These are phyloP conservation scores for Epinotia demarniana DNA, from an alignment of 2,888 invertebrate species.

Conservation along the genomic window DNA sequence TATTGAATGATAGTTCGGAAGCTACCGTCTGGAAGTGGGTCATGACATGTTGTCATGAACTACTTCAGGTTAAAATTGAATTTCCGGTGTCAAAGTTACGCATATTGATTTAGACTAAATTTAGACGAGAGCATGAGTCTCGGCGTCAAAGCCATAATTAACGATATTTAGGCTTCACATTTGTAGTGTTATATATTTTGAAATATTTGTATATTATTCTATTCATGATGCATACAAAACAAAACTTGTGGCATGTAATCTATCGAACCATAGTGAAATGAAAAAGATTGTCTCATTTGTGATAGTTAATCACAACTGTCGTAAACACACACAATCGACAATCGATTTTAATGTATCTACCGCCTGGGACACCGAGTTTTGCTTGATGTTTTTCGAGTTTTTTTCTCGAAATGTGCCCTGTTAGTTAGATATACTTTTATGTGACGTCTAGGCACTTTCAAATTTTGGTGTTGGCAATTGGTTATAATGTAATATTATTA, in stretches of 20 bases:
- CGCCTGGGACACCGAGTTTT: too few relatives aligned
- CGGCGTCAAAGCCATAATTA: neutral
- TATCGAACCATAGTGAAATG: neutral
- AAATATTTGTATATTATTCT: neutral
- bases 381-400: too few relatives aligned
- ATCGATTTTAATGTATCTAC: too few relatives aligned
- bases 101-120: slow-evolving; percentile 7
- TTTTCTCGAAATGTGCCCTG: too few relatives aligned
- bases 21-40: slow-evolving; percentile 2
- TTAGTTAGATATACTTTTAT: neutral
- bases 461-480: neutral
- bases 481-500: neutral
- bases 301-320: too few relatives aligned
- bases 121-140: neutral
- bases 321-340: too few relatives aligned
- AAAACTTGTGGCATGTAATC: too few relatives aligned
- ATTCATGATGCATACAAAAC: too few relatives aligned
- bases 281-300: neutral
- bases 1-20: neutral
- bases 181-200: neutral
- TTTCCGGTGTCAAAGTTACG: neutral
- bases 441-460: neutral
- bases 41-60: too few relatives aligned
- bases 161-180: neutral
- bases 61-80: neutral